These are phyloP conservation scores for Emydura subglobosa DNA, from an alignment of 2,113 vertebrate genomes.

Conservation along the genomic window DNA sequence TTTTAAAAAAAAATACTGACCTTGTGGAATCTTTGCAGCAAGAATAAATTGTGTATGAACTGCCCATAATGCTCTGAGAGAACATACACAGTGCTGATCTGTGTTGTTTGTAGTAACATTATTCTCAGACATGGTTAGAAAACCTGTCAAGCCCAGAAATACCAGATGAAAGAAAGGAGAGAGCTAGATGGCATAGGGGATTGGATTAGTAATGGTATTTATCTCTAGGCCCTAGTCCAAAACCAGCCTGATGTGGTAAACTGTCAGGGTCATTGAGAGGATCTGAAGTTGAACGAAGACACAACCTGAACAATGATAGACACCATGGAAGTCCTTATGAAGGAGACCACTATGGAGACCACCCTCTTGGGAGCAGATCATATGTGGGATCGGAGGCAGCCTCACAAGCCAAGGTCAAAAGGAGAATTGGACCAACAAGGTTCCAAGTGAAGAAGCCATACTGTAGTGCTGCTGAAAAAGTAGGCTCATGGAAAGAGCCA, in stretches of 20 bases:
- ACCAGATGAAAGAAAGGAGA: not conserved
- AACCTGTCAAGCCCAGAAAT: not conserved
- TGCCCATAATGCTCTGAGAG: not conserved
- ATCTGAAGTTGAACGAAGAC: not conserved
- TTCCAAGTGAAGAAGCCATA: not conserved
- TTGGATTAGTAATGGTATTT: not conserved
- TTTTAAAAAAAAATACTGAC: not conserved
- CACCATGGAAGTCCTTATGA: not conserved
- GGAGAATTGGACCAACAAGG: not conserved
- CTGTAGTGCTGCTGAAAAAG: not conserved
- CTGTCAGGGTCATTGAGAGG: not conserved
- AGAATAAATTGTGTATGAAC: conserved; percentile 4
- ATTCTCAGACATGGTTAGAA: conserved; percentile 1
- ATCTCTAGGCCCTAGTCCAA: not conserved
- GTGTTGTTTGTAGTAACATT: not conserved
- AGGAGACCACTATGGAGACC: not conserved
- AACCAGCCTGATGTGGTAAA: not conserved
- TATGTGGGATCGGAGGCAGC: not conserved
- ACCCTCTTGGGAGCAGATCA: not conserved
- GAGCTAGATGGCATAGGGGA: not conserved
- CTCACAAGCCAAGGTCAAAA: not conserved
- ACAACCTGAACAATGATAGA: not conserved
- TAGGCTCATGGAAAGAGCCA: not conserved
- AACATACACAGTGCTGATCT: not conserved
- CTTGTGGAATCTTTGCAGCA: conserved; percentile 6